phyloP scores from a whole-genome alignment of 2,797 vertebrate species.

The Sparidentex hasta region DNA sequence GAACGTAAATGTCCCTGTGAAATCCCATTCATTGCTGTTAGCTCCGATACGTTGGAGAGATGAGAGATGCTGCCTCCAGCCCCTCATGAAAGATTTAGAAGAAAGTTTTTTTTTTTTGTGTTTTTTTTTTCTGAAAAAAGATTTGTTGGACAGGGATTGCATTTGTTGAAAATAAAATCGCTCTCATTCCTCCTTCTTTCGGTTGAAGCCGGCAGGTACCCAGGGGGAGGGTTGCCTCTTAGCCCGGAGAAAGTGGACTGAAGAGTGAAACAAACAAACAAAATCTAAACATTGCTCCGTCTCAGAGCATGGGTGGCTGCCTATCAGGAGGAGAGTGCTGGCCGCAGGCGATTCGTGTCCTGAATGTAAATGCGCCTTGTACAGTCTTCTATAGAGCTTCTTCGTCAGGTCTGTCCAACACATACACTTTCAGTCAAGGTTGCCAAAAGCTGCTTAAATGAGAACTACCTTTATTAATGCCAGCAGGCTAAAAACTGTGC shows the following conservation, averaged over 20 bases:
- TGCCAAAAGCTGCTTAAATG: background rate
- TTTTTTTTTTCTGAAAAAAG: too few relatives aligned
- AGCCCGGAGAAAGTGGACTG: slow-evolving; percentile 20
- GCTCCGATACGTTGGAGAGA: slow-evolving; percentile 19
- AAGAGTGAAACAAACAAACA: slow-evolving; percentile 34
- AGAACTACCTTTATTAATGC: background rate
- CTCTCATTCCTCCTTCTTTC: slow-evolving; percentile 10
- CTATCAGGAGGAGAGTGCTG: slow-evolving; percentile 55
- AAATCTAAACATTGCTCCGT: slow-evolving; percentile 37
- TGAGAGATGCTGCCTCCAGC: slow-evolving; percentile 58
- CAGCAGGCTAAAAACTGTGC: background rate
- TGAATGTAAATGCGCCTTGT: slow-evolving; percentile 44
- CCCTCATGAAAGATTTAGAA: slow-evolving; percentile 64
- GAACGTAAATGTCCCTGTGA: slow-evolving; percentile 53
- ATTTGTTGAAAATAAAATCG: slow-evolving; percentile 64
- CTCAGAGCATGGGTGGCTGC: slow-evolving; percentile 15
- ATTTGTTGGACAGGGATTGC: slow-evolving; percentile 44
- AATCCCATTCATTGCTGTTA: slow-evolving; percentile 50
- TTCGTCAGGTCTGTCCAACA: background rate
- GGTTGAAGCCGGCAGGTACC: slow-evolving; percentile 39
- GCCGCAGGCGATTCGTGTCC: slow-evolving; percentile 46
- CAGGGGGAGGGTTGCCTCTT: slow-evolving; percentile 12
- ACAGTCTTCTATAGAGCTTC: slow-evolving; percentile 7
- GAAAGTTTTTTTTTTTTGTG: slow-evolving; percentile 69
- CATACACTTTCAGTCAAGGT: background rate